Percentiles rank a stretch among this genome's conserved stretches.
Conservation (phyloP, 2,113 vertebrate species). For the Centrocercus urophasianus region DNA sequence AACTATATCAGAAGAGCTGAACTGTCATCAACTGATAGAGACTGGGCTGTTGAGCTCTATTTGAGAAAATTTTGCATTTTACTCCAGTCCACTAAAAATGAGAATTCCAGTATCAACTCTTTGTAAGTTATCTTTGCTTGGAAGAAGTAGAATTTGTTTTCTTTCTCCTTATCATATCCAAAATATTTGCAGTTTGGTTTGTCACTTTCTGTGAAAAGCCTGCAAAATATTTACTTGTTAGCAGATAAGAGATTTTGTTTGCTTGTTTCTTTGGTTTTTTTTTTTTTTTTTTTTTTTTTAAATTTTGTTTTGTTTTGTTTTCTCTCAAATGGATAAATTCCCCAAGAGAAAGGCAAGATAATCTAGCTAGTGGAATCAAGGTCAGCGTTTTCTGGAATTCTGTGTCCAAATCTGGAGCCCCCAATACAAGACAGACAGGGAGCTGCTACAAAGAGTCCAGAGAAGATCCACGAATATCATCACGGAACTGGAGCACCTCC, state of each 20-base stretch:
- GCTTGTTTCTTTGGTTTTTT: too few species aligned
- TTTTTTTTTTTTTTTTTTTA: too few species aligned
- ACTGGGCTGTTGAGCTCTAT: not conserved
- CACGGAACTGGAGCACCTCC: too few species aligned
- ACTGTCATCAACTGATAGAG: not conserved
- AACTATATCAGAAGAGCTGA: not conserved
- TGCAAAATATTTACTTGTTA: not conserved
- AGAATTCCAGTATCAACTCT: not conserved
- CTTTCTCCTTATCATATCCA: not conserved
- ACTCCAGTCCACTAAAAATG: not conserved
- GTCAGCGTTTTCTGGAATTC: not conserved
- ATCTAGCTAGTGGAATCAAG: fast-evolving
- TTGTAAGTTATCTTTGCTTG: not conserved
- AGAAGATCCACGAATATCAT: too few species aligned
- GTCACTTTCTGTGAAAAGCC: not conserved
- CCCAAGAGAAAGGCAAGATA: not conserved
- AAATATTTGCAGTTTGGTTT: not conserved
- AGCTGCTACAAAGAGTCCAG: too few species aligned
- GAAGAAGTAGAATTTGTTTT: not conserved
- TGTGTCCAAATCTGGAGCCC: too few species aligned
- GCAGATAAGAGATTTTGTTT: not conserved
- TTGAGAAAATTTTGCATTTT: not conserved
- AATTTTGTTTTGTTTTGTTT: not conserved
- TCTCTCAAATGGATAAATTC: not conserved
- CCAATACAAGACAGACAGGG: too few species aligned